Evolutionary conservation across 2,113 vertebrate genomes (phyloP).

Genomic region (Gopherus flavomarginatus): DNA sequence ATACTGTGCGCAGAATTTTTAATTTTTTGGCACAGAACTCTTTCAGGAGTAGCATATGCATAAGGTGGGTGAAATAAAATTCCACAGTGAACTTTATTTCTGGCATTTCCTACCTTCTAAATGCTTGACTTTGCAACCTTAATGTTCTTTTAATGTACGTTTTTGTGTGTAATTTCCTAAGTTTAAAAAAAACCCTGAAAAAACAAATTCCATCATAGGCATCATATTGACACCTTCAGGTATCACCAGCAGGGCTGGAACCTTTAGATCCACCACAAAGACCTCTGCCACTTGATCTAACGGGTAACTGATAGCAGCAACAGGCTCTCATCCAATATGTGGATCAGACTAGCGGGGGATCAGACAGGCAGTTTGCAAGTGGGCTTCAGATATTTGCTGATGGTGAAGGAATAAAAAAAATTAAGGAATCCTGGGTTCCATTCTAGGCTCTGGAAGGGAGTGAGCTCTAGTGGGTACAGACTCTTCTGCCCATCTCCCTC

Average conservation of each 20-base stretch:
- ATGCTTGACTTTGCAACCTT: background rate
- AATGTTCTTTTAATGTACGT: background rate
- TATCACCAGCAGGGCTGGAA: background rate
- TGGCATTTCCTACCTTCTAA: background rate
- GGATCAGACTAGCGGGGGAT: too few relatives aligned
- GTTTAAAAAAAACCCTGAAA: background rate
- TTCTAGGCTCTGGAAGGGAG: background rate
- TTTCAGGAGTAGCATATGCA: too few relatives aligned
- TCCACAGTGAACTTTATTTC: background rate
- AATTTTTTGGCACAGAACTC: too few relatives aligned
- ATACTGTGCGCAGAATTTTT: too few relatives aligned
- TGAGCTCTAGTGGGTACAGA: background rate
- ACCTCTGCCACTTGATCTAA: background rate
- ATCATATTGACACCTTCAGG: too few relatives aligned
- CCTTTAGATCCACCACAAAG: background rate
- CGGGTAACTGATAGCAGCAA: background rate
- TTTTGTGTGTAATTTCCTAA: accelerated
- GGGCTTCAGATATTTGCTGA: background rate
- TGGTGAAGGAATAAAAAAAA: background rate
- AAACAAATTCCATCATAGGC: background rate
- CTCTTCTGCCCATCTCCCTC: background rate
- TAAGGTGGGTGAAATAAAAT: background rate
- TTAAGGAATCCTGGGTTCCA: background rate
- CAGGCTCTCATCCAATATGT: background rate
- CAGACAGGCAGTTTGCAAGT: background rate